Base-by-base conservation (phyloP, 2,888 invertebrate genomes). In the Agapostemon virescens region DNA sequence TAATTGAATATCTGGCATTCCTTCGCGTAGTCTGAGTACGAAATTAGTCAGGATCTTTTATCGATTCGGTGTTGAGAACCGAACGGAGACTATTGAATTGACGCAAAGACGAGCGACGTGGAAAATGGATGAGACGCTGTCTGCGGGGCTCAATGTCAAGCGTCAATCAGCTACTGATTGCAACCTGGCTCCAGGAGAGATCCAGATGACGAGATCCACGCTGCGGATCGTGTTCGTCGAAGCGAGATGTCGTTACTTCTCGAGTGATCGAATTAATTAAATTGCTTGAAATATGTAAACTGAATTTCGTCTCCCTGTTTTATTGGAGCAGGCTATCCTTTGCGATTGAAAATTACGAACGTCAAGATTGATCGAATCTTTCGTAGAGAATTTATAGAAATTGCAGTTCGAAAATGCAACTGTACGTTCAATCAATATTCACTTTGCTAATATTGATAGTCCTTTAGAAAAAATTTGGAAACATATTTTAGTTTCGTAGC, bases 141-240 rank as follows among this genome's bases (percentile, higher is more conserved):
- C 78, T 70, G 64, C 69, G 74, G 33, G 79, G 63, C 66, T 83
- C 76, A 79, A 69, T 81, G 85, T 85, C 84, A 81, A 81, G 45
- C 67, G 58, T 66, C 79, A 69, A 86, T 81, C 84, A 71, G 64
- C 70, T 74, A 74, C 58, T 49, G 73, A 78, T 69, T 69, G 55
- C 72, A 38, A 55, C 63, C 67, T 23, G 61, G 64, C 52, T 52
- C 30, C 40, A 67, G 45, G 20, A 23, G 45, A 13, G 38, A n/a
- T 61, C 49, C 23, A 23, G 66, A 73, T 66, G 73, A 77, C 40
- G 66, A 40, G 61, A 58, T 66, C 66, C 40, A 20, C 40, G 20
- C 40, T 30, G 33, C 23, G 38, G 42, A 69, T 64, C 36, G 74
- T 58, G 40, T 20, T 66, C 63, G 30, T 33, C 23, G 61, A 36